Percentiles rank a stretch among this genome's conserved stretches.
phyloP scores from a whole-genome alignment of 2,113 vertebrate species.

The Salvelinus alpinus region DNA sequence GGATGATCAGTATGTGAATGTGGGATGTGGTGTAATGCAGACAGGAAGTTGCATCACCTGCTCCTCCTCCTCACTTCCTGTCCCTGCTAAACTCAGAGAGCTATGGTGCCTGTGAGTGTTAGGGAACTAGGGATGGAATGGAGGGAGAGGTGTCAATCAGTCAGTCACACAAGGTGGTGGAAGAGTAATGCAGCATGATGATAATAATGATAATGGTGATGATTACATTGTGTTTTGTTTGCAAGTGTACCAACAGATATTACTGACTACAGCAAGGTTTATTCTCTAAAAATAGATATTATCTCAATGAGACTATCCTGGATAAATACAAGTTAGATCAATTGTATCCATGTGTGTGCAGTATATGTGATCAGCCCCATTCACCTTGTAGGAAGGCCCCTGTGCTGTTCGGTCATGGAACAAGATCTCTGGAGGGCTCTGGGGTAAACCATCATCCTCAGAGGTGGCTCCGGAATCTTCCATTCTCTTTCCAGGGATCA shows the following conservation, averaged over 20 bases:
- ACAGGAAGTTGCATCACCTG: constrained; percentile 59
- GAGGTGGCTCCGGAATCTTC: constrained; percentile 85
- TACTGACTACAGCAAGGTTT: no score
- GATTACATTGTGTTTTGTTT: background rate
- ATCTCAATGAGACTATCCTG: no score
- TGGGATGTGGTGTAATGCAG: no score
- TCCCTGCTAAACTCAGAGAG: constrained; percentile 68
- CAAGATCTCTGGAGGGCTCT: constrained; percentile 82
- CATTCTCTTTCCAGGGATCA: constrained; percentile 66
- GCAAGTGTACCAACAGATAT: no score
- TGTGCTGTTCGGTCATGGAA: constrained; percentile 69
- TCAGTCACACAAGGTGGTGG: constrained; percentile 8
- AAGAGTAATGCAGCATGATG: background rate
- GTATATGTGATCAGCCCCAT: background rate
- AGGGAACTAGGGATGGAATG: constrained; percentile 63
- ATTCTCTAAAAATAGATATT: no score
- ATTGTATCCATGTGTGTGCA: no score
- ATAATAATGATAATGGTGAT: background rate
- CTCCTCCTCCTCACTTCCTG: constrained; percentile 74
- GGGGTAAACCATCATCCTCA: constrained; percentile 86
- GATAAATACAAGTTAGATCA: no score
- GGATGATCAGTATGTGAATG: no score
- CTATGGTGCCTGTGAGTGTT: constrained; percentile 67
- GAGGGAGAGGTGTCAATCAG: constrained; percentile 44
- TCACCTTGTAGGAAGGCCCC: constrained; percentile 63